phyloP scores from a whole-genome alignment of 2,113 vertebrate genomes.

The Psittacara wagleri region DNA sequence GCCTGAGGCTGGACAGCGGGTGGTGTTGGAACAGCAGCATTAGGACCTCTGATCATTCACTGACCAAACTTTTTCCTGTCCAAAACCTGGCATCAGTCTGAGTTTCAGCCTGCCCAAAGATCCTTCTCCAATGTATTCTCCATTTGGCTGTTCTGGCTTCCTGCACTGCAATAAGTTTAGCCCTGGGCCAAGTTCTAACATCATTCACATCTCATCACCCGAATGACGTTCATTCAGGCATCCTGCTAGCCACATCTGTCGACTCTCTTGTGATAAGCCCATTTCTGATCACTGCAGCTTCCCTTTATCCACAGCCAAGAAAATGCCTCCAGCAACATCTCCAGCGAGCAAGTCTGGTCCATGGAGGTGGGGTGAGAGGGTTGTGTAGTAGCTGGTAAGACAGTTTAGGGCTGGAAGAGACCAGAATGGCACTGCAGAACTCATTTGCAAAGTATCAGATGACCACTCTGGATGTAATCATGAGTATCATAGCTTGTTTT shows the following conservation, averaged over 20 bases:
- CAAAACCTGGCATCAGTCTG: not conserved
- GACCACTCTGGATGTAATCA: not conserved
- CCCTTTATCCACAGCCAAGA: not conserved
- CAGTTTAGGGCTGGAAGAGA: not conserved
- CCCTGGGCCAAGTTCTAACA: not conserved
- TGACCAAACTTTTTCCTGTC: not conserved
- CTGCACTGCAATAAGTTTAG: not conserved
- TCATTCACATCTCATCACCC: not conserved
- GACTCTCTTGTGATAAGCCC: not conserved
- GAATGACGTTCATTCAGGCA: fast-evolving
- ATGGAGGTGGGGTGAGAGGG: too few species aligned
- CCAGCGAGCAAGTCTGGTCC: not conserved
- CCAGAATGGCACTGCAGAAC: not conserved
- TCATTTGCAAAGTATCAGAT: not conserved
- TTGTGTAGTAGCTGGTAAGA: not conserved
- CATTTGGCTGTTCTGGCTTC: not conserved
- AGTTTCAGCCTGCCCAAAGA: not conserved
- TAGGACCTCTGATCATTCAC: not conserved
- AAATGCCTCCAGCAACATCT: not conserved
- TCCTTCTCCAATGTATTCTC: not conserved
- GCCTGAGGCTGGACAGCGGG: not conserved
- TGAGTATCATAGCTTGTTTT: fast-evolving
- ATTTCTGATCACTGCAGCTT: not conserved
- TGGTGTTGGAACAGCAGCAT: not conserved
- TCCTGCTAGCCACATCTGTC: not conserved